Evolutionary conservation across 2,888 invertebrate genomes (phyloP).

Genomic region (Acanthosepion lycidas): DNA sequence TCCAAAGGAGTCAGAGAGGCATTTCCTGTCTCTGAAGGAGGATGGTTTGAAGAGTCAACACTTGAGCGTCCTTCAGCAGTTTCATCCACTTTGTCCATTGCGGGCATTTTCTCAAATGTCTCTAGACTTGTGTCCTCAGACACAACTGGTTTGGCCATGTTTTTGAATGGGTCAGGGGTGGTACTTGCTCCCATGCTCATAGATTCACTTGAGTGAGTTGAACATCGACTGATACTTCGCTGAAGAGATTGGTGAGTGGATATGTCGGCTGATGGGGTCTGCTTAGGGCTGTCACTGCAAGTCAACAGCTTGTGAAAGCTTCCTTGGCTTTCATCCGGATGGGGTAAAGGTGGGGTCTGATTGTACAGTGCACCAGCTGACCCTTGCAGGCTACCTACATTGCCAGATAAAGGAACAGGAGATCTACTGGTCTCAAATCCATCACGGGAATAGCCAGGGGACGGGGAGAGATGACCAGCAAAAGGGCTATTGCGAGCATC

Average conservation of each 20-base stretch:
- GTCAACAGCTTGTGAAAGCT: conserved; percentile 46
- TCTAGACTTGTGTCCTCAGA: conserved; percentile 35
- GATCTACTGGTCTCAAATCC: conserved; percentile 44
- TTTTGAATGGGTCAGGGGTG: conserved; percentile 45
- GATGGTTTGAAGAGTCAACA: conserved; percentile 46
- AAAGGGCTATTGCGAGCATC: conserved; percentile 44
- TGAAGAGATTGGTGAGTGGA: conserved; percentile 41
- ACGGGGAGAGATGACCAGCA: conserved; percentile 42
- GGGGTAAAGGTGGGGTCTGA: conserved; percentile 40
- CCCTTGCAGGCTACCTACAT: neutral
- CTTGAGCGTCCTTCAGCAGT: conserved; percentile 43
- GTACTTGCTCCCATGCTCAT: conserved; percentile 46
- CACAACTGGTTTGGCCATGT: neutral
- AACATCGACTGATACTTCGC: conserved; percentile 47
- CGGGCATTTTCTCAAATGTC: conserved; percentile 24
- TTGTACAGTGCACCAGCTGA: conserved; percentile 34
- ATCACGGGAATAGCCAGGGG: conserved; percentile 46
- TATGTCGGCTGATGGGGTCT: conserved; percentile 33
- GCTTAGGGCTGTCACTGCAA: conserved; percentile 38
- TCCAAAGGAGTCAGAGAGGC: conserved; percentile 43
- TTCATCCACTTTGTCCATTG: conserved; percentile 37
- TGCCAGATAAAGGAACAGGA: conserved; percentile 44
- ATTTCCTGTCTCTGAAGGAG: conserved; percentile 41
- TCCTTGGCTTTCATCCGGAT: conserved; percentile 44
- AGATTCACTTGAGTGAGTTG: conserved; percentile 44